These are phyloP conservation scores for Myotis myotis DNA, from an alignment of 2,797 vertebrate genomes.

Conservation along the genomic window DNA sequence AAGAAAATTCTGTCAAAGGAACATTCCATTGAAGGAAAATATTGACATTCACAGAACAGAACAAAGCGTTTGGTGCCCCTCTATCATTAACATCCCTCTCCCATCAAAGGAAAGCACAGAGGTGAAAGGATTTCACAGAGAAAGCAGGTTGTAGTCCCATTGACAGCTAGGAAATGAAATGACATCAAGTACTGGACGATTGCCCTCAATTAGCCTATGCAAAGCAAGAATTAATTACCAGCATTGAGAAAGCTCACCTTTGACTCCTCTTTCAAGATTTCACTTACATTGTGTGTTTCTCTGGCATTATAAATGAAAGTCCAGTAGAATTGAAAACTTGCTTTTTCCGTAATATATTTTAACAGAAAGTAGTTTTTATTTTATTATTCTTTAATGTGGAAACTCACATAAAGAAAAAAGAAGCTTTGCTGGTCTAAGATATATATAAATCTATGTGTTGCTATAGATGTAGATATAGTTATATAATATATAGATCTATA, in stretches of 20 bases:
- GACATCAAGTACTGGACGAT: slow-evolving; percentile 83
- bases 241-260: slow-evolving; percentile 84
- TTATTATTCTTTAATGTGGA: background rate
- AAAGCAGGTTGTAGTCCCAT: slow-evolving; percentile 78
- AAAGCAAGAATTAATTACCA: slow-evolving; percentile 89
- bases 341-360: slow-evolving; percentile 36
- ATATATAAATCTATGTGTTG: background rate
- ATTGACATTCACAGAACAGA: slow-evolving; percentile 56
- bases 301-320: slow-evolving; percentile 77
- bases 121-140: slow-evolving; percentile 78
- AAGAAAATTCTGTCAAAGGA: slow-evolving; percentile 45
- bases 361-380: slow-evolving; percentile 11
- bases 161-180: slow-evolving; percentile 84
- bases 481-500: background rate
- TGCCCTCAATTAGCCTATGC: slow-evolving; percentile 90
- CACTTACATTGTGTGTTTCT: slow-evolving; percentile 78
- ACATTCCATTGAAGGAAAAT: slow-evolving; percentile 57
- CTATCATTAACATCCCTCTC: slow-evolving; percentile 60
- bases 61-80: slow-evolving; percentile 39
- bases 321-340: slow-evolving; percentile 67
- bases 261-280: slow-evolving; percentile 82
- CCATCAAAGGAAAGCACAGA: slow-evolving; percentile 61
- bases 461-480: background rate
- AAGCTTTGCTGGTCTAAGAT: background rate
- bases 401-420: background rate